These are phyloP conservation scores for Perca fluviatilis DNA, from an alignment of 2,113 vertebrate genomes.

Conservation along the genomic window DNA sequence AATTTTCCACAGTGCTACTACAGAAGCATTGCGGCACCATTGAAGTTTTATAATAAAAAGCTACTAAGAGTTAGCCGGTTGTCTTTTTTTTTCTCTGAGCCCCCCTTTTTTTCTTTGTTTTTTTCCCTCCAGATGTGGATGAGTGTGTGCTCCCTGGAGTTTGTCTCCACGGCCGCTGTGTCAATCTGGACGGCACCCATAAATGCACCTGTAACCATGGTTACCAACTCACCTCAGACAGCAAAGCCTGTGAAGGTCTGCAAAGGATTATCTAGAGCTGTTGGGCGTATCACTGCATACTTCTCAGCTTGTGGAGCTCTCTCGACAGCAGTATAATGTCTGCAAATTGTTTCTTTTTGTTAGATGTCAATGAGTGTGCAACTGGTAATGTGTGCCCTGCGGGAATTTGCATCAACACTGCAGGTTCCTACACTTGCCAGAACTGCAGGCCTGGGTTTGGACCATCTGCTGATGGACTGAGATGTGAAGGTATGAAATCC, in stretches of 20 bases:
- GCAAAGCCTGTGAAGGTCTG: slow-evolving; percentile 89
- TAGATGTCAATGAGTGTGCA: slow-evolving; percentile 90
- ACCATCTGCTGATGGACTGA: slow-evolving; percentile 85
- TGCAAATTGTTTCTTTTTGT: slow-evolving; percentile 60
- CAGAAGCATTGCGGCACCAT: slow-evolving; percentile 42
- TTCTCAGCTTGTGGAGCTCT: slow-evolving; percentile 20
- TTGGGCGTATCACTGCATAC: slow-evolving; percentile 41
- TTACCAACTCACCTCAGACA: slow-evolving; percentile 83
- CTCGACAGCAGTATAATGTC: slow-evolving; percentile 49
- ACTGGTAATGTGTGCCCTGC: slow-evolving; percentile 80
- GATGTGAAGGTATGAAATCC: slow-evolving; percentile 87
- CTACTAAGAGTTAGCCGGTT: slow-evolving; percentile 37
- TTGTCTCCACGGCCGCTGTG: slow-evolving; percentile 87
- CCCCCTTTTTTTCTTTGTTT: slow-evolving; percentile 30
- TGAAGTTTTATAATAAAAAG: slow-evolving; percentile 42
- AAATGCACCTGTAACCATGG: slow-evolving; percentile 89
- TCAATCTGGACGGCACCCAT: slow-evolving; percentile 90
- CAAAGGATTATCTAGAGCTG: slow-evolving; percentile 55
- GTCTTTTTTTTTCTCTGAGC: slow-evolving; percentile 46
- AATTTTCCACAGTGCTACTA: slow-evolving; percentile 42
- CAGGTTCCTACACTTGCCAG: slow-evolving; percentile 89
- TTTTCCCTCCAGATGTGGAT: slow-evolving; percentile 85
- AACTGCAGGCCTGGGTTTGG: slow-evolving; percentile 85
- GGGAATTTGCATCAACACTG: slow-evolving; percentile 88
- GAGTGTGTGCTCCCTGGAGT: slow-evolving; percentile 86